Conservation (phyloP, 2,888 invertebrate species). For the Mechanitis messenoides region DNA sequence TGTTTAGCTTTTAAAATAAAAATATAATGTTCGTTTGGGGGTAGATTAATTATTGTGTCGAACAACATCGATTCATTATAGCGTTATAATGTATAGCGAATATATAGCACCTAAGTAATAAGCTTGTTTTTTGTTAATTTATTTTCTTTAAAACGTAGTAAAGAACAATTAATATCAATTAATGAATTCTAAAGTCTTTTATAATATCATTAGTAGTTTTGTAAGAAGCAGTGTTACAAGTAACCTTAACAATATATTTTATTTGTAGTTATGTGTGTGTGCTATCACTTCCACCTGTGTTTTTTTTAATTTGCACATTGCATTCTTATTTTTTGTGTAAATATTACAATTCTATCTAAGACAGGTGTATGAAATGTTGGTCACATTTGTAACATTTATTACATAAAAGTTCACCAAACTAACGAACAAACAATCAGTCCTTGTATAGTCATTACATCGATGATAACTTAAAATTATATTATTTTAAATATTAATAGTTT, state of each 20-base stretch:
- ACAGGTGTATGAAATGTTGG: background rate
- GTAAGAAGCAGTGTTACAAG: background rate
- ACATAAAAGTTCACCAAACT: background rate
- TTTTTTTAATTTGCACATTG: constrained; percentile 30
- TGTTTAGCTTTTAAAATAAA: background rate
- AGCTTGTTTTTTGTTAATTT: too few relatives aligned
- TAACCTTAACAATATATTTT: background rate
- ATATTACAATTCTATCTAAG: background rate
- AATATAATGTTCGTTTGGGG: background rate
- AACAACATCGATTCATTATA: too few relatives aligned
- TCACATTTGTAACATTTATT: background rate
- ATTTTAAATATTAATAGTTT: too few relatives aligned
- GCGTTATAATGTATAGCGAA: too few relatives aligned
- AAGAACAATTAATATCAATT: too few relatives aligned
- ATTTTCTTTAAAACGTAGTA: too few relatives aligned
- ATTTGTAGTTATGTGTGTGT: constrained; percentile 27
- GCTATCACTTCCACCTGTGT: constrained; percentile 36
- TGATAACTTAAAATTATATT: too few relatives aligned
- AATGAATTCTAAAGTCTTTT: too few relatives aligned
- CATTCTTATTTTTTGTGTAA: background rate
- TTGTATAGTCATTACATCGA: too few relatives aligned
- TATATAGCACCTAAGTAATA: too few relatives aligned
- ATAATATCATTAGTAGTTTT: too few relatives aligned
- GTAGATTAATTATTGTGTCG: background rate
- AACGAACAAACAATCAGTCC: background rate